Evolutionary conservation across 2,888 invertebrate species (phyloP), one percentile per base, ranked within the genome.

Genomic region (Trissolcus japonicus): DNA sequence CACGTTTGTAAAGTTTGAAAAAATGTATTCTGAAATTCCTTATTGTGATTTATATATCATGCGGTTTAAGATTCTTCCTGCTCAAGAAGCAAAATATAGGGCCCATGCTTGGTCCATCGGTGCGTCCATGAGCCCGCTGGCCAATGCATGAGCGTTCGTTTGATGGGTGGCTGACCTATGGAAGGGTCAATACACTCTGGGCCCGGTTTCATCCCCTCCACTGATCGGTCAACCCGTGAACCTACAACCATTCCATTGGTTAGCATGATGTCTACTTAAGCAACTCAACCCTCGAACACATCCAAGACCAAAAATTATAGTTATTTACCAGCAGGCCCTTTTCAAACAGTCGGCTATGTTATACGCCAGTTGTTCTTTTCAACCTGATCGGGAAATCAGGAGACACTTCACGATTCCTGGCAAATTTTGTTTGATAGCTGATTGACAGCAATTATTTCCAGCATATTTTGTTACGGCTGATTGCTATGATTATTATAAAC

Each of bases 111-210:
- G 78, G 78, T 74, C 74, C 78, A 78, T 78, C 62, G 61, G 78
- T 55, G 73, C 53, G 54, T 78, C 62, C 74, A 35, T 63, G 69
- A 69, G 71, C 74, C 69, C 66, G 59, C 62, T 61, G 73, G 78
- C 73, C 78, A 63, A 59, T 68, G 60, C 69, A 79, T 76, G 75
- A 61, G 77, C 62, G 53, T 73, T 74, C 81, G 80, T 83, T 79
- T 83, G 83, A 83, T 86, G 87, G 89, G 89, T 89, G 82, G 88
- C 84, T 88, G 89, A 89, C 89, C 89, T 86, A 83, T 78, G 72
- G 79, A 80, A 83, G 87, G 87, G 87, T 86, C 87, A 86, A 86
- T 87, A 87, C 85, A 86, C 87, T 81, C 85, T 78, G 82, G 84
- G 83, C 83, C 86, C 83, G 83, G 83, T 84, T 85, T 85, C 83